Base-by-base conservation (phyloP, 2,113 vertebrate species). In the Henicopernis longicauda region DNA sequence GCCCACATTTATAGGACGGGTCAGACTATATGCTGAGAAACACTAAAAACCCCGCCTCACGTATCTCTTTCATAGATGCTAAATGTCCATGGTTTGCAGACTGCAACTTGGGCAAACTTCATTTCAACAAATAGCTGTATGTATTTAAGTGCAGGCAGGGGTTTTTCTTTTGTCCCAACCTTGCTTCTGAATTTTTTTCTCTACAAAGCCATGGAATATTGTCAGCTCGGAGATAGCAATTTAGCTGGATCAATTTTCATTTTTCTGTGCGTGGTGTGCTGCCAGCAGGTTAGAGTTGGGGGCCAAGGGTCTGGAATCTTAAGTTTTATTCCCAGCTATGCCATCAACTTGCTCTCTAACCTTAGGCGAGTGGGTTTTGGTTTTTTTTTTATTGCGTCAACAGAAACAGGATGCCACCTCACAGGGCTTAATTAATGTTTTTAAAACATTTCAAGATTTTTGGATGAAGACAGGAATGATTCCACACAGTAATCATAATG, bases 261-360 rank as follows among this genome's bases (percentile, higher is more conserved):
- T 79, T 91, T 89, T 89, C 34, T 74, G 32, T 55, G 21, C 0
- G 0, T 40, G 58, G 13, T 7, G 0, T 1, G 2, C 32, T 71
- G 29, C 34, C 44, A 84, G 16, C 18, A 86, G 63, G 13, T 74
- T 86, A 78, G 20, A 59, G 25, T 13, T 69, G 19, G 27, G 34
- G 50, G 18, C 20, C 26, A 90, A 52, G 57, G 36, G 67, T 74
- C 32, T 66, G 32, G 29, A 78, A 80, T 90, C 38, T 50, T 32
- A 36, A 42, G 13, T 78, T 91, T 63, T 92, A 67, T 86, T 95
- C 55, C 31, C 52, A 92, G 16, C 11, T 15, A 13, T 90, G 40
- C 55, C 34, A 59, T 22, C 89, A 67, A 59, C 42, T 78, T 90
- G 20, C 45, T 69, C 52, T 81, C 14, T 81, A 73, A 89, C n/a